These are phyloP conservation scores for Rhinolophus ferrumequinum DNA, from an alignment of 2,113 vertebrate species.

Conservation along the genomic window DNA sequence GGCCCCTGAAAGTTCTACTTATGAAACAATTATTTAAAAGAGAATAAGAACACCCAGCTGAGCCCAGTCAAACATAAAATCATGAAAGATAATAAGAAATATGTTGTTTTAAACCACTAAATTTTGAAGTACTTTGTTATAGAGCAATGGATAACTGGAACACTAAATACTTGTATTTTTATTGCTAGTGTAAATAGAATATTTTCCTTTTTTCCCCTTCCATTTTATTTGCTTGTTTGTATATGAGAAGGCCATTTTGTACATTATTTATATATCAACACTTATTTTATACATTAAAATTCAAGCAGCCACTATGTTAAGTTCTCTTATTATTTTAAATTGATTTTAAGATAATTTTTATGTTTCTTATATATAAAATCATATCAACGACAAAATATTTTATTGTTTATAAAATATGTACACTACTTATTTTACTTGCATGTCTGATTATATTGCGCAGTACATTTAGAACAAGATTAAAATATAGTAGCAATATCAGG, in stretches of 20 bases:
- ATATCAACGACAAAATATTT: not conserved
- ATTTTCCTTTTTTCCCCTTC: not conserved
- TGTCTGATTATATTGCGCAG: not conserved
- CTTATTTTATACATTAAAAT: not conserved
- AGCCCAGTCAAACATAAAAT: not conserved
- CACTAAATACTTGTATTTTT: not conserved
- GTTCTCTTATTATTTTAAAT: not conserved
- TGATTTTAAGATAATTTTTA: not conserved
- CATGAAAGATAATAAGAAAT: not conserved
- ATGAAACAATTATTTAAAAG: not conserved
- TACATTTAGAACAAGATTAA: not conserved
- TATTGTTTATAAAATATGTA: not conserved
- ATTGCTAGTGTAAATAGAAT: not conserved
- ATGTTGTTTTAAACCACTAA: not conserved
- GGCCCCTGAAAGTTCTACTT: not conserved
- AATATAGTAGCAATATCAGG: not conserved
- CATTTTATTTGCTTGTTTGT: not conserved
- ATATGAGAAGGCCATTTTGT: not conserved
- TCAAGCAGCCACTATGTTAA: not conserved
- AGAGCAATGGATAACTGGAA: not conserved
- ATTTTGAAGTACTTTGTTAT: not conserved
- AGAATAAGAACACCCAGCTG: not conserved
- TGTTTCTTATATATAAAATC: not conserved
- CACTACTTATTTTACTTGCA: not conserved
- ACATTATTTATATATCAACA: not conserved